A percentile compares a stretch with the other conserved stretches of the same genome.
phyloP scores from a whole-genome alignment of 1,140 invertebrate genomes.

The Mya arenaria region DNA sequence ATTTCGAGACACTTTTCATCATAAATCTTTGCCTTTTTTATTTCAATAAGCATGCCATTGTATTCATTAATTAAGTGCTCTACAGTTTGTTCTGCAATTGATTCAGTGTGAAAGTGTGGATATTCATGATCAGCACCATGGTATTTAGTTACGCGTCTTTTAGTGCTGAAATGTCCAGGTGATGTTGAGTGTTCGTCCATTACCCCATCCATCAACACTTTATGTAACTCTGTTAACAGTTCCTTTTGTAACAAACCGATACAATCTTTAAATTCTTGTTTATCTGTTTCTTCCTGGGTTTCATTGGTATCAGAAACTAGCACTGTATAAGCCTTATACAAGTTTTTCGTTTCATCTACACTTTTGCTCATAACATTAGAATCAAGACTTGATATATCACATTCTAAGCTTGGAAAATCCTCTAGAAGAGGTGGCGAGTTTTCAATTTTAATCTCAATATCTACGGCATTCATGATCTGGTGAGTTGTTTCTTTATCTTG shows the following conservation, averaged over 20 bases:
- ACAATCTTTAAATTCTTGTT: background rate
- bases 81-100: background rate
- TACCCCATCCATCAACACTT: background rate
- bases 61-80: slow-evolving; percentile 2
- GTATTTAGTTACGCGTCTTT: background rate
- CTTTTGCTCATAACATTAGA: too few species aligned
- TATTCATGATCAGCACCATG: background rate
- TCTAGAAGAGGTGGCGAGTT: too few species aligned
- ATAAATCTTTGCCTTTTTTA: background rate
- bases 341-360: slow-evolving; percentile 9
- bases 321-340: slow-evolving; percentile 10
- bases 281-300: background rate
- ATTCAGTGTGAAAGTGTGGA: background rate
- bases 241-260: too few species aligned
- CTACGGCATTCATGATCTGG: too few species aligned
- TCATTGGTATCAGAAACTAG: background rate
- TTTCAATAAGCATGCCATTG: background rate
- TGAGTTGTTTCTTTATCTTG: background rate
- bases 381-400: too few species aligned
- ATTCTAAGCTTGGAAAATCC: too few species aligned
- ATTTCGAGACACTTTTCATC: background rate
- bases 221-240: background rate
- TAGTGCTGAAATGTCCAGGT: slow-evolving; percentile 7
- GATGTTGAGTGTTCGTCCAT: background rate
- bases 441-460: too few species aligned